Evolutionary conservation across 2,888 invertebrate genomes (phyloP), one percentile per base, ranked within the genome.

Genomic region (Lycaena phlaeas): DNA sequence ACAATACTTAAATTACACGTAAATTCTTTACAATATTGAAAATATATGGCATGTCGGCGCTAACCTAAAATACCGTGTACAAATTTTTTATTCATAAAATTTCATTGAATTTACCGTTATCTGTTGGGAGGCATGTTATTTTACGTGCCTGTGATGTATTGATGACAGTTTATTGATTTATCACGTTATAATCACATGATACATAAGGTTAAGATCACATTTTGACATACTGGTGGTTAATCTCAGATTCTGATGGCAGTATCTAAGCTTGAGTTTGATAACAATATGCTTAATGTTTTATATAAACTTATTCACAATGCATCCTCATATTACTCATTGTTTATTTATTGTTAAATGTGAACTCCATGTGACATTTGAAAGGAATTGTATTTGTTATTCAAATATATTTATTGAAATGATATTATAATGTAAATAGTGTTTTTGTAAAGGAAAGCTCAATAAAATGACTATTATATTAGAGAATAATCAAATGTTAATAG

Each of bases 101-200:
- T 22, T 34, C 22, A 22, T 22, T 18, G 15, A 34, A 50, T 50
- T 56, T 59, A 68, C 75, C 67, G 75, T 74, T 69, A 68, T 52
- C 46, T 61, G 53, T 44, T 11, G 7, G 18, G 12, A 18, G 22
- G 22, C 22, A 12, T 7, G 18, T 9, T 34, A 34, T 34, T 22
- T 31, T 34, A 34, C 34, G 34, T 17, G 31, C 26, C 6, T 14
- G 25, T 34, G 12, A 11, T 40, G 11, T 27, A 40, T 9, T 31
- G 30, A 12, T 27, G 12, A 31, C 22, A 6, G 48, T 51, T 56
- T 59, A 51, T 59, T 49, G 49, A 48, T 50, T 56, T 56, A 56
- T 56, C 57, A 50, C 48, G 46, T 43, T 54, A 45, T 38, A 51
- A 59, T 68, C 69, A 68, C 64, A 70, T 73, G 63, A 65, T 50